Evolutionary conservation across 2,113 vertebrate genomes (phyloP), one percentile per base, ranked within the genome.

Genomic region (Benitochromis conjunctus): DNA sequence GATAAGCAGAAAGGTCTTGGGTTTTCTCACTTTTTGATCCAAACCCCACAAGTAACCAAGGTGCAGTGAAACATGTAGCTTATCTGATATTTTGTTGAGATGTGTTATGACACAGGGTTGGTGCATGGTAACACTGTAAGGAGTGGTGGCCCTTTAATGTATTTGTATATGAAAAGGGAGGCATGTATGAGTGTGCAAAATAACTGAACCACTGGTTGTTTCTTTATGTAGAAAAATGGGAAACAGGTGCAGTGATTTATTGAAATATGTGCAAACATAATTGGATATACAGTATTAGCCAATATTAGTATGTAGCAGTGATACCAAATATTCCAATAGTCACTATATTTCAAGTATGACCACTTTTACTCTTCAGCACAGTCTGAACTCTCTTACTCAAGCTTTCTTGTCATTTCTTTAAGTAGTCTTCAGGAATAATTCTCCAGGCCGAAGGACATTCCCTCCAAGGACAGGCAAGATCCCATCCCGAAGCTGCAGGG

Each of bases 401-500:
- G 16, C 21, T 46, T 46, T 46, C 21, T 46, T 71, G 38, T 71
- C 13, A 71, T 71, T 26, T 46, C n/a, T 71, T 71, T 43, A 43
- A 69, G 64, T 3, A 69, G 64, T 46, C 38, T 26, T 46, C n/a
- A 46, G 66, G 66, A 71, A 71, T 71, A 71, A 16, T 71, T 71
- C 13, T 71, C 66, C 38, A 0, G 41, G 13, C 66, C 46, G 62
- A 64, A 64, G 60, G 19, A 66, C 62, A 97, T 99, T 99, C 87
- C 98, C 98, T 91, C 98, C 98, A 34, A 99, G 96, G 95, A 99
- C 96, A 4, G 98, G 97, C 87, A 98, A 92, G 97, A 96, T 94
- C 97, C 98, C 80, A 97, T 96, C 91, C 98, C 98, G 89, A 98
- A 99, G 96, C 98, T 99, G 96, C 98, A 99, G 87, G 97, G 96